phyloP scores from a whole-genome alignment of 2,797 vertebrate species.

The Hozukius guyotensis region DNA sequence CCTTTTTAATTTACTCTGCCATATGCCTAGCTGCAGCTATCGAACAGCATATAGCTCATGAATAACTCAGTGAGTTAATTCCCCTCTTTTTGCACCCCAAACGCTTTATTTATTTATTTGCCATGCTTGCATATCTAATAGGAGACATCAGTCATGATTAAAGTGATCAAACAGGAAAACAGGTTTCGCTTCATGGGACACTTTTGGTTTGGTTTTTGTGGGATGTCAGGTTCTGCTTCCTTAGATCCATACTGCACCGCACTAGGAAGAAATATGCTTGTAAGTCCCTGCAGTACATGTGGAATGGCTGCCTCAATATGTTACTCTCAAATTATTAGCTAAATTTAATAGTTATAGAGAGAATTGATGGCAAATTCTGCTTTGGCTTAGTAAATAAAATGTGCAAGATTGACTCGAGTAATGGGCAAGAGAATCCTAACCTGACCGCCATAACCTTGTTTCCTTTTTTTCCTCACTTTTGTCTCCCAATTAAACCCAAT shows the following conservation, averaged over 20 bases:
- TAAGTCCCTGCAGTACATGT: neutral
- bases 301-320: neutral
- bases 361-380: neutral
- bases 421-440: neutral
- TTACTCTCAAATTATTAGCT: neutral
- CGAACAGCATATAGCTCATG: constrained; percentile 69
- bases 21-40: constrained; percentile 82
- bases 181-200: neutral
- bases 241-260: neutral
- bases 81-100: constrained; percentile 30
- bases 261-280: neutral
- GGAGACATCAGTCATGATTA: constrained; percentile 74
- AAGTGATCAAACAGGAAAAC: constrained; percentile 45
- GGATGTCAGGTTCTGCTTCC: neutral
- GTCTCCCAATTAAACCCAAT: neutral
- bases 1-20: constrained; percentile 84
- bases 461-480: neutral
- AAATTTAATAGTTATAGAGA: neutral
- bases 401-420: neutral
- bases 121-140: constrained; percentile 66
- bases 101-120: constrained; percentile 42
- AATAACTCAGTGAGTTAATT: constrained; percentile 80
- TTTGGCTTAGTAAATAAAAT: neutral
- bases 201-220: neutral
- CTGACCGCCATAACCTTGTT: neutral